Evolutionary conservation across 2,888 invertebrate species (phyloP).

Genomic region (Calliopum simillimum): DNA sequence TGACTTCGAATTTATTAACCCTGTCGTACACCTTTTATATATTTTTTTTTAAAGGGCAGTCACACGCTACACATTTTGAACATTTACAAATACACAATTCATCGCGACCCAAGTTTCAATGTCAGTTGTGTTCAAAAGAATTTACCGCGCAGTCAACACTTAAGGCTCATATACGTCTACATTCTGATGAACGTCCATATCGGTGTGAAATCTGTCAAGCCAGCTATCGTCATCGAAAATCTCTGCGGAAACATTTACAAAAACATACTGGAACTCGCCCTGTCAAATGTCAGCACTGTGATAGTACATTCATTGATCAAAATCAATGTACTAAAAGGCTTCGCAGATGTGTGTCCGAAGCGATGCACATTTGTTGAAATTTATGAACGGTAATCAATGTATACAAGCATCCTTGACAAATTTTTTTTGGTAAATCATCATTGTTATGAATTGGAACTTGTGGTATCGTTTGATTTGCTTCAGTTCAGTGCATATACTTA

Average conservation of each 20-base stretch:
- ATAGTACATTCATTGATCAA: slow-evolving; percentile 38
- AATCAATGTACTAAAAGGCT: slow-evolving; percentile 40
- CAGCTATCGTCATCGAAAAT: slow-evolving; percentile 40
- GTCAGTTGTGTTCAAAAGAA: slow-evolving; percentile 34
- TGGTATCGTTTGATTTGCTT: too few species aligned
- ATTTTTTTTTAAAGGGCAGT: too few species aligned
- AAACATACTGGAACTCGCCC: slow-evolving; percentile 38
- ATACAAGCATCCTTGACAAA: too few species aligned
- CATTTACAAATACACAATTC: slow-evolving; percentile 41
- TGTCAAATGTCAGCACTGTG: slow-evolving; percentile 39
- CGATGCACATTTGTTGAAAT: too few species aligned
- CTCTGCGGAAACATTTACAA: slow-evolving; percentile 35
- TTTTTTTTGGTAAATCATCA: too few species aligned
- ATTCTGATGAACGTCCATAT: slow-evolving; percentile 38
- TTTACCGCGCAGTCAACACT: slow-evolving; percentile 36
- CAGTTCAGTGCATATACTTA: too few species aligned
- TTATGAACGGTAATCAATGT: too few species aligned
- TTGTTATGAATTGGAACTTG: too few species aligned
- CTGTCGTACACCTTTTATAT: too few species aligned
- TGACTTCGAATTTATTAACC: too few species aligned
- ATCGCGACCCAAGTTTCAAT: slow-evolving; percentile 34
- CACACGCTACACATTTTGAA: slow-evolving; percentile 35
- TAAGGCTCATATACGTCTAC: slow-evolving; percentile 31
- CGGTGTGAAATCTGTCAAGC: slow-evolving; percentile 40
- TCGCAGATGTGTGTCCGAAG: too few species aligned